Evolutionary conservation across 1,140 invertebrate species (phyloP), one percentile per base, ranked within the genome.

Genomic region (Solenopsis invicta): DNA sequence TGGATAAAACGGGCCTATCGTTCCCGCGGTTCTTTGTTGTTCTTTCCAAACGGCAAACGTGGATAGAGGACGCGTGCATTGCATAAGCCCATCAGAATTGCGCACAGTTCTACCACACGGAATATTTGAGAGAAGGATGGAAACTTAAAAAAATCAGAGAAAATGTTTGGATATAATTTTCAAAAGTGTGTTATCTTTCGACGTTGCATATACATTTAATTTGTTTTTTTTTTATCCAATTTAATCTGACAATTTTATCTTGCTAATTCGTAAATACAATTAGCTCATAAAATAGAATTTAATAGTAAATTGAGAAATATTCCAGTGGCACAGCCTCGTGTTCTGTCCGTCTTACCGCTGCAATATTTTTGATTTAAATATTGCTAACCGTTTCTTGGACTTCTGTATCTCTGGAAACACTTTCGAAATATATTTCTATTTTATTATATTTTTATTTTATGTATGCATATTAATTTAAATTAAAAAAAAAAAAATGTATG

Each of bases 41-140:
- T 67, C 45, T 67, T 67, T 66, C 18, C 12, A 78, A 41, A 48
- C 34, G 45, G 29, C 45, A 50, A 78, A 67, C 45, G 34, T 9
- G 12, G 13, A 52, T 34, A 29, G 41, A 66, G 18, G 24, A 78
- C 24, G 5, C 48, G 45, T 37, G 12, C n/a, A 18, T 80, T 67
- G 61, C 29, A 80, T 67, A 67, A 80, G 29, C 45, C 37, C 56
- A 52, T 66, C 13, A 37, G 45, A 48, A 78, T 78, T 78, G 18
- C 59, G 24, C 48, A 77, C 62, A 64, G 41, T 64, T 64, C 41
- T 29, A 62, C 21, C 24, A 45, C 24, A 45, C n/a, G 4, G 29
- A 50, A 48, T n/a, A n/a, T 37, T n/a, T 37, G 1, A 41, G 16
- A 62, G 37, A 77, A 76, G 4, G 4, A 2, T 18, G 37, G 13